phyloP scores from a whole-genome alignment of 1,140 invertebrate species.

The Bombus breviceps region DNA sequence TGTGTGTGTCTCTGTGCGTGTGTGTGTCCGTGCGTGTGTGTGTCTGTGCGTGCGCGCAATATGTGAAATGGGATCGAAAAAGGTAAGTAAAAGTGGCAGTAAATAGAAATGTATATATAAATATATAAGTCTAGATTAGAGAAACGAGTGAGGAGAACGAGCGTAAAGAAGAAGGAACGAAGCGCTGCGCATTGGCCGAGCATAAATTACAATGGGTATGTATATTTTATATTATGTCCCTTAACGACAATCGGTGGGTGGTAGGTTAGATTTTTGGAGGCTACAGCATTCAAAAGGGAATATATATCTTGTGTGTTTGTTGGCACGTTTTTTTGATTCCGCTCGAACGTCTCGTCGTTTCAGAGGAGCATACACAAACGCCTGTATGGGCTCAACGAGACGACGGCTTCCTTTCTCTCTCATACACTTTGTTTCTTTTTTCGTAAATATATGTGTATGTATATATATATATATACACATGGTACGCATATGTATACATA shows the following conservation, averaged over 20 bases:
- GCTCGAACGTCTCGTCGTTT: conserved; percentile 48
- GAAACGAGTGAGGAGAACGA: conserved; percentile 27
- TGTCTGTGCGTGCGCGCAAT: background rate
- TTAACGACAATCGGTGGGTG: conserved; percentile 61
- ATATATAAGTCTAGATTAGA: conserved; percentile 10
- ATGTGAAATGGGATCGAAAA: conserved; percentile 1
- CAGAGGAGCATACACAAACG: conserved; percentile 30
- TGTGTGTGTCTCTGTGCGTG: background rate
- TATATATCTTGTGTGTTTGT: conserved; percentile 38
- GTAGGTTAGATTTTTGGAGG: conserved; percentile 75
- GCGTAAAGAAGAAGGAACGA: conserved; percentile 60
- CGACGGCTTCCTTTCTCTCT: conserved; percentile 54
- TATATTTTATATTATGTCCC: conserved; percentile 48
- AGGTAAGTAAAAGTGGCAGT: conserved; percentile 15
- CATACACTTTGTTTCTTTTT: conserved; percentile 43
- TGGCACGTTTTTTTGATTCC: conserved; percentile 30
- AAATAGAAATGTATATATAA: conserved; percentile 8
- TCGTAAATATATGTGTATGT: conserved; percentile 16
- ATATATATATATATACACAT: background rate
- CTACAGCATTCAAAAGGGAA: conserved; percentile 70
- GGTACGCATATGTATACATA: background rate
- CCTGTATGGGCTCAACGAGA: conserved; percentile 48
- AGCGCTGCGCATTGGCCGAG: conserved; percentile 79
- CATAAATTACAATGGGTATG: conserved; percentile 64
- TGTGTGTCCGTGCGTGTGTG: background rate